Percentiles rank a stretch among this genome's conserved stretches.
Evolutionary conservation across 2,888 invertebrate species (phyloP).

Genomic region (Corythucha ciliata): DNA sequence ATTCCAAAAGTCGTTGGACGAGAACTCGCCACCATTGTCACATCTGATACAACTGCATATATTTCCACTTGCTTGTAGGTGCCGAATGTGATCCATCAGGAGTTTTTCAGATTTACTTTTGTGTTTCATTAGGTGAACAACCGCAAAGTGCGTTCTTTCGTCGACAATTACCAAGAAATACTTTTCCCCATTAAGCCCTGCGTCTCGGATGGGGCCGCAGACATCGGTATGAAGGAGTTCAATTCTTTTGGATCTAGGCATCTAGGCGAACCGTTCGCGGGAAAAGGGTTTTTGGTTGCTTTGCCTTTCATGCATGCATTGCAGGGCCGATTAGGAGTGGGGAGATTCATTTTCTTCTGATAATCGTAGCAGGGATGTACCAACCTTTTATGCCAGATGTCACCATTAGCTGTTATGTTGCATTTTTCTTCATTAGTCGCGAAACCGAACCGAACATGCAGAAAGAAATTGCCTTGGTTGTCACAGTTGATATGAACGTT

Average conservation of each 20-base stretch:
- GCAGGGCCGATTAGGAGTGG: neutral
- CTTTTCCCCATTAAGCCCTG: slow-evolving; percentile 27
- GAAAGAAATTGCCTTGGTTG: too few species aligned
- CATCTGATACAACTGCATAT: slow-evolving; percentile 34
- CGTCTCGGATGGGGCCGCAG: slow-evolving; percentile 33
- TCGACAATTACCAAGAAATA: slow-evolving; percentile 36
- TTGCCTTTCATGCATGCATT: slow-evolving; percentile 5
- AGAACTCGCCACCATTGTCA: slow-evolving; percentile 33
- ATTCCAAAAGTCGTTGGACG: slow-evolving; percentile 16
- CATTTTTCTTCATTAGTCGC: too few species aligned
- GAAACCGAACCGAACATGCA: too few species aligned
- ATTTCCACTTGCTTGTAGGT: slow-evolving; percentile 33
- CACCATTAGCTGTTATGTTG: too few species aligned
- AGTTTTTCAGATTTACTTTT: slow-evolving; percentile 35
- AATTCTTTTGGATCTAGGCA: slow-evolving; percentile 18
- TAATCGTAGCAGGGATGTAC: slow-evolving; percentile 7
- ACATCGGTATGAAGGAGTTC: slow-evolving; percentile 33
- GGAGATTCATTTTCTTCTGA: slow-evolving; percentile 6
- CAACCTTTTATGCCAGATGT: slow-evolving; percentile 17
- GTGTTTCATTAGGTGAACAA: slow-evolving; percentile 33
- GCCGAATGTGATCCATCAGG: slow-evolving; percentile 34
- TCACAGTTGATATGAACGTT: too few species aligned
- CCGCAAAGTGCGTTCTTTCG: slow-evolving; percentile 35
- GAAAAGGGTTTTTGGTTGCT: neutral
- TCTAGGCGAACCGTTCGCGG: too few species aligned